Evolutionary conservation across 2,888 invertebrate genomes (phyloP).

Genomic region (Drosophila recens): DNA sequence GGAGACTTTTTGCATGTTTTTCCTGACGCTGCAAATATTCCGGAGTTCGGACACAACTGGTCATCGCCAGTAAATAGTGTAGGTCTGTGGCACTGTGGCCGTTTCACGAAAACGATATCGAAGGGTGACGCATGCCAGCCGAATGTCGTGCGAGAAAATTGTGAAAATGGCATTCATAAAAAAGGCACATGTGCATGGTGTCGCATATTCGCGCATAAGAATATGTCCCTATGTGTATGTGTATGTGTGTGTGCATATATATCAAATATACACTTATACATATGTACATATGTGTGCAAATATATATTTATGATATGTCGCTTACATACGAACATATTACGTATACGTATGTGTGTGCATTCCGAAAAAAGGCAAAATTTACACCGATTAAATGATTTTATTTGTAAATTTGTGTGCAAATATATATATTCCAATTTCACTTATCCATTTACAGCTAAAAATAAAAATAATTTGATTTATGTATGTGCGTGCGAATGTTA

Average conservation of each 20-base stretch:
- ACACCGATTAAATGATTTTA: conserved; percentile 21
- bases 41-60: conserved; percentile 66
- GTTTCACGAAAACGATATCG: conserved; percentile 47
- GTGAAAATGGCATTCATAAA: conserved; percentile 68
- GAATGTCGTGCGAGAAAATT: conserved; percentile 57
- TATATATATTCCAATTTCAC: conserved; percentile 10
- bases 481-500: conserved; percentile 14
- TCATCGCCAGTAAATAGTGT: conserved; percentile 62
- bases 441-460: conserved; percentile 15
- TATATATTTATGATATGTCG: conserved; percentile 16
- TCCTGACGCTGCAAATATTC: conserved; percentile 68
- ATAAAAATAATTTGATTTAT: conserved; percentile 28
- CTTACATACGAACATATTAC: background rate
- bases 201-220: conserved; percentile 41
- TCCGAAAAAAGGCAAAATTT: background rate
- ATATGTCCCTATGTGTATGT: conserved; percentile 14
- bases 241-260: background rate
- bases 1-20: conserved; percentile 57
- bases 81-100: conserved; percentile 32
- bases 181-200: conserved; percentile 42
- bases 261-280: conserved; percentile 13
- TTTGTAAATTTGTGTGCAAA: conserved; percentile 18
- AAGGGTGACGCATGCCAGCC: conserved; percentile 61
- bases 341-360: background rate
- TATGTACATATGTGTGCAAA: conserved; percentile 5